phyloP scores from a whole-genome alignment of 1,140 invertebrate species.

The Euwallacea fornicatus region DNA sequence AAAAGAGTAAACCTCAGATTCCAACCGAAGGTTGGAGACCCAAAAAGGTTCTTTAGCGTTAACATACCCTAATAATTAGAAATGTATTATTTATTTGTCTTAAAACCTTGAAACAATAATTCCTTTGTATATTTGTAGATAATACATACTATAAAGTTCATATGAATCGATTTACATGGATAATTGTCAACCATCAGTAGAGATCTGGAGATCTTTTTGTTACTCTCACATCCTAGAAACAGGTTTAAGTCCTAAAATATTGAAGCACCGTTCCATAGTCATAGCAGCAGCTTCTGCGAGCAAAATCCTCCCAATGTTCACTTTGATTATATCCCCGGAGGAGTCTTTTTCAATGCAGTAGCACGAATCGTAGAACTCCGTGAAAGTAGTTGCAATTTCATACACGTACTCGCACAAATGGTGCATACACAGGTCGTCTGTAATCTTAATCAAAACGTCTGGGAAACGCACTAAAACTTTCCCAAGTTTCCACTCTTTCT shows the following conservation, averaged over 20 bases:
- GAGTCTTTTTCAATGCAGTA: conserved; percentile 95
- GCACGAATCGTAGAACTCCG: conserved; percentile 97
- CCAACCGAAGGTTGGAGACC: conserved; percentile 76
- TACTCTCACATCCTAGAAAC: conserved; percentile 83
- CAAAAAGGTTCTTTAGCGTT: conserved; percentile 71
- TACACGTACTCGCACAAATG: conserved; percentile 95
- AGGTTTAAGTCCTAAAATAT: conserved; percentile 90
- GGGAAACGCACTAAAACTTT: conserved; percentile 86
- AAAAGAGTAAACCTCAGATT: conserved; percentile 76
- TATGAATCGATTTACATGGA: too few species aligned
- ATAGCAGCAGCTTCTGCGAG: conserved; percentile 91
- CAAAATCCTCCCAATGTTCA: conserved; percentile 86
- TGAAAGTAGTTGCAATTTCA: conserved; percentile 88
- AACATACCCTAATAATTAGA: conserved; percentile 43
- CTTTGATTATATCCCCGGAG: conserved; percentile 74
- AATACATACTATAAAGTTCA: background rate
- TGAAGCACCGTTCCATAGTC: conserved; percentile 84
- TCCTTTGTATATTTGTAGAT: background rate
- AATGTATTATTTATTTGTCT: background rate
- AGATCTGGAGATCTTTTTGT: too few species aligned
- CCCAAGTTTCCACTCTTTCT: conserved; percentile 93
- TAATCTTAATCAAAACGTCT: conserved; percentile 82
- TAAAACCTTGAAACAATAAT: background rate
- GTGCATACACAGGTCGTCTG: conserved; percentile 85
- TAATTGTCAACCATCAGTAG: too few species aligned